Evolutionary conservation across 2,797 vertebrate species (phyloP).

Genomic region (Poecilia wingei): DNA sequence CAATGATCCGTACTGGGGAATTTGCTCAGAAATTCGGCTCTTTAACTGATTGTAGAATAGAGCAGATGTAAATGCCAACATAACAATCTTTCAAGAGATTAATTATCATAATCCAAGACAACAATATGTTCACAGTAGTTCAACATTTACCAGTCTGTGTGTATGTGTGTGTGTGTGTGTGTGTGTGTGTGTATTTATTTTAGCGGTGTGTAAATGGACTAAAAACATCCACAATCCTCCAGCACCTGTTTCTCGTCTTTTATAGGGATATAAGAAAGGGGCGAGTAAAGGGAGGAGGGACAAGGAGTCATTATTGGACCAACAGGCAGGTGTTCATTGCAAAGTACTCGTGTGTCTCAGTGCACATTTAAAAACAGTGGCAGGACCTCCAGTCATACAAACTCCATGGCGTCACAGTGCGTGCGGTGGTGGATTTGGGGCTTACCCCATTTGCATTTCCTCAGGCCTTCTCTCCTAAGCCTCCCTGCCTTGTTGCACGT

Average conservation of each 20-base stretch:
- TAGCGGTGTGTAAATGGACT: not conserved
- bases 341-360: conserved; percentile 19
- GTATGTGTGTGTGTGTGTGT: not conserved
- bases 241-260: conserved; percentile 63
- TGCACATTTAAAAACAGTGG: conserved; percentile 22
- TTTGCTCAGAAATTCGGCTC: not conserved
- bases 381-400: not conserved
- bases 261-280: conserved; percentile 25
- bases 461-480: conserved; percentile 48
- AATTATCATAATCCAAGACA: not conserved
- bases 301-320: conserved; percentile 33
- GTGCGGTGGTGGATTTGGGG: conserved; percentile 22
- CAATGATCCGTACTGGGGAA: not conserved
- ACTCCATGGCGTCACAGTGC: conserved; percentile 21
- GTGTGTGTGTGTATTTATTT: not conserved
- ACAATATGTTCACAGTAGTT: not conserved
- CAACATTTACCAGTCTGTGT: not conserved
- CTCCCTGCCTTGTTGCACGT: conserved; percentile 41
- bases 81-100: not conserved
- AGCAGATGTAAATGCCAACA: not conserved
- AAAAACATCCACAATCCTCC: conserved; percentile 35
- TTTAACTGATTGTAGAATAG: not conserved
- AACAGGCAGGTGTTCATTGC: conserved; percentile 43
- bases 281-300: conserved; percentile 9
- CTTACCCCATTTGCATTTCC: conserved; percentile 48